Conservation (phyloP, 2,888 invertebrate genomes). For the Eupeodes latifasciatus region DNA sequence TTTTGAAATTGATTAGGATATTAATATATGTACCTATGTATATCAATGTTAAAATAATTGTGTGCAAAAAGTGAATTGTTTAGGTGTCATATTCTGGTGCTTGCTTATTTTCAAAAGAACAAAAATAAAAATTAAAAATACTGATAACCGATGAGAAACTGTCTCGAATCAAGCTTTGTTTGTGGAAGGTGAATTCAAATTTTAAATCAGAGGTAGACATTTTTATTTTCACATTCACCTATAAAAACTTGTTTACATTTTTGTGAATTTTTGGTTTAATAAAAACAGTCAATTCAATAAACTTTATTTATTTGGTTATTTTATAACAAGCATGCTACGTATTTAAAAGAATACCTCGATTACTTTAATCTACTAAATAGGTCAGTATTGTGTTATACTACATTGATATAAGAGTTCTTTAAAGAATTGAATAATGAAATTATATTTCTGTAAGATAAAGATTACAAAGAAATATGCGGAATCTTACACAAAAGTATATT, state of each 20-base stretch:
- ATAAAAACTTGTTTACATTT: background rate
- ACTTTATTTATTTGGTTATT: background rate
- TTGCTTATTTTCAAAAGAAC: background rate
- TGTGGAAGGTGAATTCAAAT: constrained; percentile 13
- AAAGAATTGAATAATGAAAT: no score
- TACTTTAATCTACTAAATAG: background rate
- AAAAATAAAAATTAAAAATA: background rate
- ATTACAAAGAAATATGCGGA: no score
- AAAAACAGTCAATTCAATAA: background rate
- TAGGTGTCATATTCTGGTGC: background rate
- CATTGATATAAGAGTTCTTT: no score
- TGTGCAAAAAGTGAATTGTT: constrained; percentile 6
- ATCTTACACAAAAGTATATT: no score
- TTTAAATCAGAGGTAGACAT: background rate
- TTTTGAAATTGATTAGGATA: constrained; percentile 9
- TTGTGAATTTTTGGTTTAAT: background rate
- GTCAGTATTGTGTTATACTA: no score
- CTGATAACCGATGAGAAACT: constrained; percentile 6
- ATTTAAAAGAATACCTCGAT: background rate
- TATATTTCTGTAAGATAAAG: no score
- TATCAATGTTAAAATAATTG: background rate
- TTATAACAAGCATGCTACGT: background rate
- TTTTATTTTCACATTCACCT: background rate
- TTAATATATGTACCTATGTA: background rate
- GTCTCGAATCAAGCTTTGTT: background rate